These are phyloP conservation scores for Tragopan temminckii DNA, from an alignment of 2,797 vertebrate species.

Conservation along the genomic window DNA sequence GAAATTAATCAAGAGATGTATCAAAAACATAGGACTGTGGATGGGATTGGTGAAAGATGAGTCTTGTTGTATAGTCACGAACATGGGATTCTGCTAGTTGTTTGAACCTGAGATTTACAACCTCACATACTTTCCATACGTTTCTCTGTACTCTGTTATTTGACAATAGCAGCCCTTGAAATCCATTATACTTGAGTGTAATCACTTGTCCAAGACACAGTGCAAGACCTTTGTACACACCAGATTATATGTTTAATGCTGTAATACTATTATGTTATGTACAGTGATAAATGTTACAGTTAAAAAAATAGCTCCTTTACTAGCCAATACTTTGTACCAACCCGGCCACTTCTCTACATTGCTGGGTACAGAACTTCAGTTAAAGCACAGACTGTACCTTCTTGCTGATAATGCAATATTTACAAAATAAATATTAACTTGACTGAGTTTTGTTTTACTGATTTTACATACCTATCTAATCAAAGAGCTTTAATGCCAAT, in stretches of 20 bases:
- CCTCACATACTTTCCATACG: background rate
- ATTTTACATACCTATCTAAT: background rate
- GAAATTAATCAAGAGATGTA: background rate
- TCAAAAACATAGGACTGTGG: background rate
- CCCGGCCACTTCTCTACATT: background rate
- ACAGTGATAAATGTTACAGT: background rate
- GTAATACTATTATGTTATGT: background rate
- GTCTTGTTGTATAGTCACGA: background rate
- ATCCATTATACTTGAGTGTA: background rate
- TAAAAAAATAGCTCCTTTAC: background rate
- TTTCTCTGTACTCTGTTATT: background rate
- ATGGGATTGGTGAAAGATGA: background rate
- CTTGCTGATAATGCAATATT: background rate
- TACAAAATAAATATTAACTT: conserved; percentile 15
- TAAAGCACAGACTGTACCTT: background rate
- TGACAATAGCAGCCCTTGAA: background rate
- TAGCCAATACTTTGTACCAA: background rate
- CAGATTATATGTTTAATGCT: background rate
- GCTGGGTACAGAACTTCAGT: background rate
- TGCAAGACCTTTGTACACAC: background rate
- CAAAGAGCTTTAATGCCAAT: background rate
- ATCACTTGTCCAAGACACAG: background rate
- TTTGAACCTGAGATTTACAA: background rate
- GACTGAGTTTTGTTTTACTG: background rate
- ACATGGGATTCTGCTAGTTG: background rate